Evolutionary conservation across 2,888 invertebrate species (phyloP).

Genomic region (Cantharis lateralis): DNA sequence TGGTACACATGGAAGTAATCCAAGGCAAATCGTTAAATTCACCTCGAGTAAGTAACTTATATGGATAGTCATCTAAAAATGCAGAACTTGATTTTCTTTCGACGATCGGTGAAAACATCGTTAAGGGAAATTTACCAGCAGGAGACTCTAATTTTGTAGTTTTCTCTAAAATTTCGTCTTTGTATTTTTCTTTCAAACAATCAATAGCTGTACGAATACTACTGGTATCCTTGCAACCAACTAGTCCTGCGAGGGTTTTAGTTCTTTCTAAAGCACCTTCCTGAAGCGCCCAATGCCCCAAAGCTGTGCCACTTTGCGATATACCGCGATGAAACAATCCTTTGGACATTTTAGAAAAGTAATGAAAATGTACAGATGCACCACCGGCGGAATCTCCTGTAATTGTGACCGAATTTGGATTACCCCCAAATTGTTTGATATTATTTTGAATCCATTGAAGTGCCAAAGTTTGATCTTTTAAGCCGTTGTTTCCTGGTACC

Average conservation of each 20-base stretch:
- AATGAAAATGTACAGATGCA: constrained; percentile 72
- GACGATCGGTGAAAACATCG: constrained; percentile 45
- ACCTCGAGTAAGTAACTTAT: constrained; percentile 63
- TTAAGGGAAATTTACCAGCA: constrained; percentile 55
- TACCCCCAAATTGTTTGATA: constrained; percentile 64
- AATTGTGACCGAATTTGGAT: constrained; percentile 67
- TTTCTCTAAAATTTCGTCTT: constrained; percentile 61
- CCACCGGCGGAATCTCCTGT: constrained; percentile 72
- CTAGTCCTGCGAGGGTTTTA: constrained; percentile 60
- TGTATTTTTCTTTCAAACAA: constrained; percentile 67
- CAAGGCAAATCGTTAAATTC: constrained; percentile 70
- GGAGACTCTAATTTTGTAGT: constrained; percentile 60
- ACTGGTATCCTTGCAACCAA: constrained; percentile 63
- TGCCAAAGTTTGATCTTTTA: constrained; percentile 61
- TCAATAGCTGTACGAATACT: constrained; percentile 62
- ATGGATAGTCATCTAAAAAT: constrained; percentile 69
- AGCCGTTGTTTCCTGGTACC: constrained; percentile 59
- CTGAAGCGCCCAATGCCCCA: constrained; percentile 60
- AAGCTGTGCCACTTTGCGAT: constrained; percentile 69
- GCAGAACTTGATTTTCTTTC: constrained; percentile 56
- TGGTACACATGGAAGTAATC: constrained; percentile 67
- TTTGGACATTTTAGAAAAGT: constrained; percentile 63
- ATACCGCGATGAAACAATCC: constrained; percentile 62
- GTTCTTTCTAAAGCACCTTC: constrained; percentile 64
- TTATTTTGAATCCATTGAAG: constrained; percentile 62